Evolutionary conservation across 2,113 vertebrate genomes (phyloP), one percentile per base, ranked within the genome.

Genomic region (Orthochromis malagaraziensis): DNA sequence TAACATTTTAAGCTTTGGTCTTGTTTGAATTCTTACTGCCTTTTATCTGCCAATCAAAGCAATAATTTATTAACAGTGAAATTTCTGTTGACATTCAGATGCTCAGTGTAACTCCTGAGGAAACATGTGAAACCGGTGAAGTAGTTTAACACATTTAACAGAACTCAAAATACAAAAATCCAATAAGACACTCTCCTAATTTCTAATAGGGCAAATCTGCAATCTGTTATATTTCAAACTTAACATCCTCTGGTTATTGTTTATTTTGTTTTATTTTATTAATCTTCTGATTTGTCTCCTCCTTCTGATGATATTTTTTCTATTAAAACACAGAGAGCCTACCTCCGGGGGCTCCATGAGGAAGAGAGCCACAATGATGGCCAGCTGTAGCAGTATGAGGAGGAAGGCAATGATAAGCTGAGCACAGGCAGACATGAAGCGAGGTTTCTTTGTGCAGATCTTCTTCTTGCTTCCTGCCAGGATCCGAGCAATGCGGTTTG

Each of bases 381-480:
- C 97, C 90, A 99, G 89, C 94, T 99, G 98, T 90, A 99, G 97
- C 86, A 98, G 97, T 87, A 99, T 99, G 87, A 99, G 96, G 54
- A 99, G 95, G 90, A 98, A 99, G 19, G 99, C 98, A 70, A 99
- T 99, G 90, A 99, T 97, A 65, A 99, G 96, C 95, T 99, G 99
- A 79, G 99, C 99, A 1, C 98, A 99, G 89, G 99, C 98, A 89
- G 98, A 99, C 98, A 99, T 99, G 95, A 99, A 99, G 77, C 99
- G 96, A 12, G 99, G 99, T 87, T 99, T 99, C 96, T 99, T 99
- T 84, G 99, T 99, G 79, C 98, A 99, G 91, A 99, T 99, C 92
- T 99, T 99, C 95, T 99, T 99, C 94, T 99, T 99, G 96, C 99
- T 99, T 77, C 99, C 99, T 6, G 99, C 99, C 88, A 99, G 96